Evolutionary conservation across 2,797 vertebrate species (phyloP), one percentile per base, ranked within the genome.

Genomic region (Phataginus tricuspis): DNA sequence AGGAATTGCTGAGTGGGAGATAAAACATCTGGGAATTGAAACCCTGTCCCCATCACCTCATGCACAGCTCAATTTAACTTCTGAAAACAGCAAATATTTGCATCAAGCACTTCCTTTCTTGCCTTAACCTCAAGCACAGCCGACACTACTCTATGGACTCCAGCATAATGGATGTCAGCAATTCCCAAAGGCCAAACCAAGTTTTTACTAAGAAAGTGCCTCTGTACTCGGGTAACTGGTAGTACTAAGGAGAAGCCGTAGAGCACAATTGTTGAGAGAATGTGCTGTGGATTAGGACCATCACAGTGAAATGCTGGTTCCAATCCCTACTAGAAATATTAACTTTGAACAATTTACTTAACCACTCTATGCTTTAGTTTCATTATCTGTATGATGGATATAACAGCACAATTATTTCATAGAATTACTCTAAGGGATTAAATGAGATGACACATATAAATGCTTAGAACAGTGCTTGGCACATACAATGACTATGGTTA

Each of bases 341-440:
- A 83, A 90, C 21, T 79, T 45, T 42, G 37, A 82, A 25, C 19
- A 89, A 63, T 4, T 21, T 37, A 84, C 51, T 78, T 72, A 92
- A 90, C 37, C 11, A 64, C 23, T 31, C 49, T 93, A 51, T 57
- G 29, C 29, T 80, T 95, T 71, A 64, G 42, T 79, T 94, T 91
- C 75, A 31, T 39, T 86, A 71, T 77, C n/a, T 86, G 27, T 90
- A 71, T 77, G 72, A 74, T 64, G 57, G 15, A 7, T 55, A 18
- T 39, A 80, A 68, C 14, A 91, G 23, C 23, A 66, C 12, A 31
- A 74, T 95, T 82, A 68, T 12, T 89, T 69, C 83, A 77, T 66
- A 87, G 53, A 96, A 86, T 80, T 90, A 89, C 77, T 66, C 53
- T n/a, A 55, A 96, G 34, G 21, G 21, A 18, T 71, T 85, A 69